Evolutionary conservation across 2,113 vertebrate species (phyloP).

Genomic region (rat (Rattus norvegicus)): DNA sequence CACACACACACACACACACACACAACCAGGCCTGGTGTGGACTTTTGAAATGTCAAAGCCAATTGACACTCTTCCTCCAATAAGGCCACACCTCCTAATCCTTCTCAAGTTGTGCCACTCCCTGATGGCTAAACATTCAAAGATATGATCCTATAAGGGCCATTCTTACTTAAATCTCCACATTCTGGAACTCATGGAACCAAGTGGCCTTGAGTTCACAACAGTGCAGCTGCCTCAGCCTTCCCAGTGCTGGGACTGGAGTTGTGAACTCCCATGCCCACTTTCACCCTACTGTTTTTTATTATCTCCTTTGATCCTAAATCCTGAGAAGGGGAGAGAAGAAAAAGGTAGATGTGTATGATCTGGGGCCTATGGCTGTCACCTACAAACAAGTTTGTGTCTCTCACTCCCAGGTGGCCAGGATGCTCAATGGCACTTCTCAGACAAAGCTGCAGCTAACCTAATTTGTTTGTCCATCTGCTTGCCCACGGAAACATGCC

Average conservation of each 20-base stretch:
- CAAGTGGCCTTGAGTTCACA: not conserved
- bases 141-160: not conserved
- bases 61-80: not conserved
- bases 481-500: not conserved
- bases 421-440: not conserved
- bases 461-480: not conserved
- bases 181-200: no score
- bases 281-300: not conserved
- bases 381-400: not conserved
- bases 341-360: not conserved
- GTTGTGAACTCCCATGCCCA: not conserved
- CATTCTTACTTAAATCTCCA: not conserved
- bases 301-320: not conserved
- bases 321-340: not conserved
- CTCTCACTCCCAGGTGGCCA: not conserved
- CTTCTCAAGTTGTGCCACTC: not conserved
- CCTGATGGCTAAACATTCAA: not conserved
- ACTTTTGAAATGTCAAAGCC: not conserved
- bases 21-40: not conserved
- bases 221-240: not conserved
- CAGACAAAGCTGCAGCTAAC: not conserved
- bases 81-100: not conserved
- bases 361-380: not conserved
- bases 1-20: no score
- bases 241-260: not conserved